Evolutionary conservation across 2,797 vertebrate genomes (phyloP), one percentile per base, ranked within the genome.

Genomic region (Bryconaethiops microstoma): DNA sequence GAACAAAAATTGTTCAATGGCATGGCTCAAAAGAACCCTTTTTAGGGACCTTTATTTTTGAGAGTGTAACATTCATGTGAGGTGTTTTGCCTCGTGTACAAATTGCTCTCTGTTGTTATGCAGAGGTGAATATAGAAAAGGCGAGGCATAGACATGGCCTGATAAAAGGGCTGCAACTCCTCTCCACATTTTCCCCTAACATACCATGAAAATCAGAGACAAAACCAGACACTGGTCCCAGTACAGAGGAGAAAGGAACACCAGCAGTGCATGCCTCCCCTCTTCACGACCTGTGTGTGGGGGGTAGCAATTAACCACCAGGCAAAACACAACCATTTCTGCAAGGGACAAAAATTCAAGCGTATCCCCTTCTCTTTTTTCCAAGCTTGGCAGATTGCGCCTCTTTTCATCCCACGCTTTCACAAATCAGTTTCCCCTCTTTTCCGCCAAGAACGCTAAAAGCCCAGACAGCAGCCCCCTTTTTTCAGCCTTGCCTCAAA

Each of bases 161-260:
- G 72, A 84, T 86, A 72, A 88, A 86, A 80, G 84, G 68, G 65
- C 77, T 71, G 80, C 71, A 80, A 79, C 84, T 78, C 83, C 84
- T 87, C 78, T 83, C 78, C n/a, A 71, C 86, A 79, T 84, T 84
- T 84, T 79, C 79, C 69, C 64, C 80, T 87, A 88, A 87, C 76
- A 84, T 83, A 65, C 88, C 84, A 84, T 89, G 87, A 90, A 89
- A 88, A 83, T 88, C 78, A 78, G 67, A 84, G 78, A 89, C 86
- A 90, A 90, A 88, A 88, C 86, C 81, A 85, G 82, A 80, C 82
- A 85, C 84, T 78, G 83, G 82, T 87, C 78, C 80, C 79, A 81
- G 83, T 82, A 77, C 75, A 74, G 72, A 82, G 81, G 84, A 87
- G 82, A 89, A 87, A 86, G 78, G 82, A 85, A 85, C 84, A 87